A percentile compares a stretch with the other conserved stretches of the same genome.
Evolutionary conservation across 2,888 invertebrate genomes (phyloP).

Genomic region (Orgyia antiqua): DNA sequence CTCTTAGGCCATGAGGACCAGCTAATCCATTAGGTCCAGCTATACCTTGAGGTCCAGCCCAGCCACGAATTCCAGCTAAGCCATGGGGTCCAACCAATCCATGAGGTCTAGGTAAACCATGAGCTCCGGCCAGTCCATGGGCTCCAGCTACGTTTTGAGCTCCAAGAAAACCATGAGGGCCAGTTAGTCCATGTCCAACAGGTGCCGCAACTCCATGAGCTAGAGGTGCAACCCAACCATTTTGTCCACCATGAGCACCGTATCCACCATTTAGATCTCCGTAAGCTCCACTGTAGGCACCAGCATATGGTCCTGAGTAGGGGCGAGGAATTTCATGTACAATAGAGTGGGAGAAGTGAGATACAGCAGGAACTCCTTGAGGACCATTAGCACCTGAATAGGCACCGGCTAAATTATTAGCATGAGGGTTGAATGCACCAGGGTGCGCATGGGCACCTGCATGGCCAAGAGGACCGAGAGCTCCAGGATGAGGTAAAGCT

Average conservation of each 20-base stretch:
- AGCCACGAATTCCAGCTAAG: conserved; percentile 12
- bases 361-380: conserved; percentile 21
- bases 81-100: conserved; percentile 9
- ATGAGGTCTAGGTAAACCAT: conserved; percentile 5
- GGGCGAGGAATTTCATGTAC: conserved; percentile 24
- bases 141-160: conserved; percentile 1
- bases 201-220: conserved; percentile 13
- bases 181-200: conserved; percentile 16
- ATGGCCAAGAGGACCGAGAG: conserved; percentile 5
- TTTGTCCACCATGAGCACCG: conserved; percentile 9
- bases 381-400: conserved; percentile 10
- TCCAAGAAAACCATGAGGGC: background rate
- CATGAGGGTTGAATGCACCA: conserved; percentile 2
- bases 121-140: conserved; percentile 10
- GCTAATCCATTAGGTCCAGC: conserved; percentile 8
- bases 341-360: conserved; percentile 26
- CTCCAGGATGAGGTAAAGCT: conserved; percentile 1
- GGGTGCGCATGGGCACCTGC: conserved; percentile 2
- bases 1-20: conserved; percentile 9
- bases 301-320: conserved; percentile 23
- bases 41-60: conserved; percentile 9
- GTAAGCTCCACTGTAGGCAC: conserved; percentile 13
- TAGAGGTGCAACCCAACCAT: conserved; percentile 15
- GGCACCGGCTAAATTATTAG: conserved; percentile 5
- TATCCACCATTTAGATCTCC: conserved; percentile 14